phyloP scores from a whole-genome alignment of 2,113 vertebrate genomes.

The Peromyscus polionotus region DNA sequence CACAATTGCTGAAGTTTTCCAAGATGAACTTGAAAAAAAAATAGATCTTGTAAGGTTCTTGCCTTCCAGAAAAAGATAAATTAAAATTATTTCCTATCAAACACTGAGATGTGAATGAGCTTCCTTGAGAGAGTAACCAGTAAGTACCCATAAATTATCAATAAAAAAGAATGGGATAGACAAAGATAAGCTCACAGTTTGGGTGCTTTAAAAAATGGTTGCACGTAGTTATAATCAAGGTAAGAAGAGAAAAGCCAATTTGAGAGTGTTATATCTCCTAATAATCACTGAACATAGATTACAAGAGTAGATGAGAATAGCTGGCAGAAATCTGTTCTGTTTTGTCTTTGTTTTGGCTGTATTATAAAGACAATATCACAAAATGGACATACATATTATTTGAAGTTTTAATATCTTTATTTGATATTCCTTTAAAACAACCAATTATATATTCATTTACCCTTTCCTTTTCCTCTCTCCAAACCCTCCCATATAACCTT shows the following conservation, averaged over 20 bases:
- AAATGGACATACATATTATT: neutral
- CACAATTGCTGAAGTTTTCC: neutral
- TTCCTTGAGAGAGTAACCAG: neutral
- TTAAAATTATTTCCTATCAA: neutral
- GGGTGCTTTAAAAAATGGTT: neutral
- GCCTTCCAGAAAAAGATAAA: neutral
- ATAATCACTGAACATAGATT: neutral
- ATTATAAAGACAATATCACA: neutral
- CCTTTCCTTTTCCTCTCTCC: neutral
- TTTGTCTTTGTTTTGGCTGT: neutral
- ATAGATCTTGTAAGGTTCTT: neutral
- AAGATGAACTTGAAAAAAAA: conserved; percentile 40
- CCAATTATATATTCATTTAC: too few relatives aligned
- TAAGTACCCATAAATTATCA: neutral
- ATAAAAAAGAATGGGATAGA: neutral
- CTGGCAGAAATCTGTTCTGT: neutral
- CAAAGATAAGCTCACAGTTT: neutral
- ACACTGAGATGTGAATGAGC: neutral
- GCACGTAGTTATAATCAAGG: neutral
- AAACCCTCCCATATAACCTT: neutral
- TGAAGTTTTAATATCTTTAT: neutral
- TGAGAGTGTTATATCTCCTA: neutral
- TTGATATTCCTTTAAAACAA: too few relatives aligned
- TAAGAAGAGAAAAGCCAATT: neutral
- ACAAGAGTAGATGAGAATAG: neutral